Conservation (phyloP, 2,888 invertebrate genomes). For the Pristionchus fissidentatus region DNA sequence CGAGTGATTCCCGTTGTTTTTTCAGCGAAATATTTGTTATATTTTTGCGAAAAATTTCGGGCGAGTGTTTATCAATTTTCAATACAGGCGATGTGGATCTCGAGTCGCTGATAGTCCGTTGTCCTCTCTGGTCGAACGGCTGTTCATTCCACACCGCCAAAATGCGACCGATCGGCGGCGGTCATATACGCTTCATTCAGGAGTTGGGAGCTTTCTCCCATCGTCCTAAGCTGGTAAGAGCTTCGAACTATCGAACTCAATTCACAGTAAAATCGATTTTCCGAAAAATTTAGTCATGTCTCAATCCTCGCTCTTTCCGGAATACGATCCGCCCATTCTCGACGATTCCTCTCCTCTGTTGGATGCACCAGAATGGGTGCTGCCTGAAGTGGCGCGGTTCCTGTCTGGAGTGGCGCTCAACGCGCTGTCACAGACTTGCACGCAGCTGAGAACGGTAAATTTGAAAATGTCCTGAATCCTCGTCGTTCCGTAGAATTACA, state of each 20-base stretch:
- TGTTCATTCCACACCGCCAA: not conserved
- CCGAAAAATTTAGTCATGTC: not conserved
- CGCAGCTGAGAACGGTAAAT: constrained; percentile 10
- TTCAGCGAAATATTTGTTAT: too few relatives aligned
- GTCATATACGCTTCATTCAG: constrained; percentile 23
- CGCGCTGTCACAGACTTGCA: not conserved
- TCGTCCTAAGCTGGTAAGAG: not conserved
- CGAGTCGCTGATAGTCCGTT: constrained; percentile 26
- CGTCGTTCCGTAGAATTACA: not conserved
- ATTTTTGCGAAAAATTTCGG: too few relatives aligned
- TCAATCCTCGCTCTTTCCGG: not conserved
- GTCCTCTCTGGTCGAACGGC: constrained; percentile 16
- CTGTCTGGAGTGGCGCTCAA: constrained; percentile 7
- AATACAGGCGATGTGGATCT: constrained; percentile 12
- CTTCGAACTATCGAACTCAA: too few relatives aligned
- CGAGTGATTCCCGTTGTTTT: too few relatives aligned
- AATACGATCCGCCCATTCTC: not conserved
- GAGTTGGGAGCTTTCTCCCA: constrained; percentile 22
- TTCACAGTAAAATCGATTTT: too few relatives aligned
- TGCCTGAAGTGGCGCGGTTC: not conserved
- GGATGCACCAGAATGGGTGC: not conserved
- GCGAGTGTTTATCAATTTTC: not conserved
- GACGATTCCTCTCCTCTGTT: not conserved
- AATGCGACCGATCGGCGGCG: not conserved
- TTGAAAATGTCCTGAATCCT: not conserved